These are phyloP conservation scores for Phylloscopus collybita DNA, from an alignment of 2,797 vertebrate genomes.

Conservation along the genomic window DNA sequence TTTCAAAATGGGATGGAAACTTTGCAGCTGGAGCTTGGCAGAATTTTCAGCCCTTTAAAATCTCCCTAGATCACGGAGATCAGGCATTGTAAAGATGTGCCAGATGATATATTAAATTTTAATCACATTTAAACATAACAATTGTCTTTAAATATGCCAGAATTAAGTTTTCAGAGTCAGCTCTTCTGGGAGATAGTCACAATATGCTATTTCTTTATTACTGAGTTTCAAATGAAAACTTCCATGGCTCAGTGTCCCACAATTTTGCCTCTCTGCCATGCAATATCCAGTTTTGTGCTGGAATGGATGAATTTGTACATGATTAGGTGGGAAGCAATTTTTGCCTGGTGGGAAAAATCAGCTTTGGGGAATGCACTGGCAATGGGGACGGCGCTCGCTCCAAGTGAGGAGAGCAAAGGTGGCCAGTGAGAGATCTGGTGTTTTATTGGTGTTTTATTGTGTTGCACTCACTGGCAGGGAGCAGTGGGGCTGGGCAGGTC, in stretches of 20 bases:
- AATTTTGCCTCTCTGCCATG: not conserved
- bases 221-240: not conserved
- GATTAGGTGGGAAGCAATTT: not conserved
- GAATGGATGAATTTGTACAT: not conserved
- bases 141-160: not conserved
- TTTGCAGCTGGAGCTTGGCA: conserved; percentile 43
- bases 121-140: not conserved
- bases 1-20: not conserved
- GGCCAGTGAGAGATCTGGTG: not conserved
- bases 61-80: not conserved
- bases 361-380: not conserved
- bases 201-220: not conserved
- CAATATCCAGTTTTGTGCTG: not conserved
- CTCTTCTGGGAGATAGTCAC: not conserved
- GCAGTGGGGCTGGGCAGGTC: not conserved
- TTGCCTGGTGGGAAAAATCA: not conserved
- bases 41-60: not conserved
- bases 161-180: not conserved
- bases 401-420: not conserved
- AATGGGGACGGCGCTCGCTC: not conserved
- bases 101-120: conserved; percentile 46
- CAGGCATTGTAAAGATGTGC: conserved; percentile 14
- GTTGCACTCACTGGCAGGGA: rapidly evolving
- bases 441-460: not conserved
- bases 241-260: not conserved